Conservation (phyloP, 1,140 invertebrate species). For the Chironomus striatipennis region DNA sequence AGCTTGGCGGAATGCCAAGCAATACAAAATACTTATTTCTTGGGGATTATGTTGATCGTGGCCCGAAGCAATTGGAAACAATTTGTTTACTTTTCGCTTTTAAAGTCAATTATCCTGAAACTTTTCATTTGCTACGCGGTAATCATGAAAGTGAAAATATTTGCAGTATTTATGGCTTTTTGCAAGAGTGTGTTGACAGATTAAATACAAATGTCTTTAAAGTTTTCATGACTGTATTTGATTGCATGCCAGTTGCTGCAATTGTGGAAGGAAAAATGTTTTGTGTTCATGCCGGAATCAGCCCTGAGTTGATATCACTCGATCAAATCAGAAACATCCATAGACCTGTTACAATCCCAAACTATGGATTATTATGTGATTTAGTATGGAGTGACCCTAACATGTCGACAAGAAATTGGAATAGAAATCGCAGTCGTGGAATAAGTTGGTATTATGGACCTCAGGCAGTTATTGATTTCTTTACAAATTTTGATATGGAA, state of each 20-base stretch:
- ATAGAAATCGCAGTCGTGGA: conserved; percentile 97
- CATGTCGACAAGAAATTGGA: conserved; percentile 98
- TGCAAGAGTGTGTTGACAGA: conserved; percentile 48
- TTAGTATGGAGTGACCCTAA: conserved; percentile 98
- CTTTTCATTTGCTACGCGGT: conserved; percentile 94
- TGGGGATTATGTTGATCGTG: conserved; percentile 99
- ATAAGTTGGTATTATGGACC: conserved; percentile 98
- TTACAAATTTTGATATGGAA: conserved; percentile 98
- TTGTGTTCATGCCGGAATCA: conserved; percentile 98
- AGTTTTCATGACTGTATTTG: conserved; percentile 99
- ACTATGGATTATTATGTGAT: conserved; percentile 99
- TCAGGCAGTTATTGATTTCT: conserved; percentile 97
- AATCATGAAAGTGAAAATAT: conserved; percentile 99
- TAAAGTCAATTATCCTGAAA: conserved; percentile 96
- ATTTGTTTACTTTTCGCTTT: conserved; percentile 55
- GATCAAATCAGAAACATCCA: conserved; percentile 89
- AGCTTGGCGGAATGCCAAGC: conserved; percentile 95
- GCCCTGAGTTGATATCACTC: conserved; percentile 98
- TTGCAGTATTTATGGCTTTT: conserved; percentile 8
- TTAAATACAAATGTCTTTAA: conserved; percentile 96
- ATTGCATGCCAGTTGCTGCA: conserved; percentile 97
- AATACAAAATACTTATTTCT: conserved; percentile 99
- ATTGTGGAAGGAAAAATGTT: conserved; percentile 99
- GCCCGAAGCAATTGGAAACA: conserved; percentile 99
- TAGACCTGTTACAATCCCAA: conserved; percentile 48